Evolutionary conservation across 2,888 invertebrate species (phyloP).

Genomic region (Sarcophaga variegata): DNA sequence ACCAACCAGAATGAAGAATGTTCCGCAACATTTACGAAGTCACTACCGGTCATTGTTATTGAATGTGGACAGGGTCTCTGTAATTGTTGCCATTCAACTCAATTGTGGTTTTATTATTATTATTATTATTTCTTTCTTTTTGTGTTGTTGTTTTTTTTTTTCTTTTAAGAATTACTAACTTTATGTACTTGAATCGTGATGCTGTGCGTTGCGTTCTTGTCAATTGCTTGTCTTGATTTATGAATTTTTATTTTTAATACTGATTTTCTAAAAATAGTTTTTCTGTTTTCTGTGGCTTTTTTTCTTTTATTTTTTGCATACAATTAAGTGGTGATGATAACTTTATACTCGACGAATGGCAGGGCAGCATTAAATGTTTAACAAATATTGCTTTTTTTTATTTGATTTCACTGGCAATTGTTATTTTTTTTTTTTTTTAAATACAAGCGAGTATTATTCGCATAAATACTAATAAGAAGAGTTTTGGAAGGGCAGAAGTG

Average conservation of each 20-base stretch:
- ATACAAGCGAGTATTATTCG: too few species aligned
- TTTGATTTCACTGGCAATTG: too few species aligned
- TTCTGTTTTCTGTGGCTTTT: background rate
- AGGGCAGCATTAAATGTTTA: too few species aligned
- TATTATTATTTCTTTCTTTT: conserved; percentile 17
- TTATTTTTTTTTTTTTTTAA: too few species aligned
- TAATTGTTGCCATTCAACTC: background rate
- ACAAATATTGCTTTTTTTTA: too few species aligned
- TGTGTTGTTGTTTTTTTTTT: background rate
- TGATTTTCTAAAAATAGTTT: conserved; percentile 38
- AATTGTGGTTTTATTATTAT: background rate
- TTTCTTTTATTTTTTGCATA: background rate
- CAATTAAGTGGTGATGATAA: too few species aligned
- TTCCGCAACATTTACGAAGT: conserved; percentile 22
- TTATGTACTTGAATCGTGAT: conserved; percentile 12
- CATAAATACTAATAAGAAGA: too few species aligned
- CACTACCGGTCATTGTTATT: conserved; percentile 53
- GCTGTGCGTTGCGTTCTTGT: background rate
- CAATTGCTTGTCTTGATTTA: conserved; percentile 16
- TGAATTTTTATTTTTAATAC: conserved; percentile 17
- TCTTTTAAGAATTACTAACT: conserved; percentile 13
- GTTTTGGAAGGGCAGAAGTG: too few species aligned
- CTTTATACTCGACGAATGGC: background rate
- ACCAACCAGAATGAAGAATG: background rate
- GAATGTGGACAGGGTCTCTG: conserved; percentile 15